Evolutionary conservation across 2,113 vertebrate species (phyloP).

Genomic region (Lasiurus borealis): DNA sequence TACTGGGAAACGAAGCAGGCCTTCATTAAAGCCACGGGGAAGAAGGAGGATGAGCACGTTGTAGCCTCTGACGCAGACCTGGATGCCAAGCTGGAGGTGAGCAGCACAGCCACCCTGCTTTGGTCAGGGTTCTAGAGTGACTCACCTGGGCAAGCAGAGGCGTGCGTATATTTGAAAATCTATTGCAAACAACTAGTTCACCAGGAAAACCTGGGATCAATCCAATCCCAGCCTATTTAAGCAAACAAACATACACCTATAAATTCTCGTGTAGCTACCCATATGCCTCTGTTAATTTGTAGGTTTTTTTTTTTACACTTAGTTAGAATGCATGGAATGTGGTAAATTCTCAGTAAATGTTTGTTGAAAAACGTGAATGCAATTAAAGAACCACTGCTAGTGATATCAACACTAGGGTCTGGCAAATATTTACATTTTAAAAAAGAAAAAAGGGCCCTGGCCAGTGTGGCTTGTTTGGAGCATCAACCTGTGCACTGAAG

Average conservation of each 20-base stretch:
- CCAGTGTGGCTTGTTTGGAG: not conserved
- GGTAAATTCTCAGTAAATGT: slow-evolving; percentile 20
- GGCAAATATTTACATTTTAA: slow-evolving; percentile 12
- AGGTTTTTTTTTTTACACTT: not conserved
- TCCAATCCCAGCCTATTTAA: not conserved
- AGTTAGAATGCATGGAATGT: not conserved
- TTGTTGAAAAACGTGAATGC: not conserved
- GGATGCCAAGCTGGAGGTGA: slow-evolving; percentile 97
- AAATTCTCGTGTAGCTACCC: not conserved
- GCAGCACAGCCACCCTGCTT: not conserved
- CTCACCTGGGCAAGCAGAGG: too few species aligned
- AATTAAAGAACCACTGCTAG: not conserved
- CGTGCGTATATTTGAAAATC: not conserved
- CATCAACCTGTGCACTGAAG: not conserved
- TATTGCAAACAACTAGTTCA: not conserved
- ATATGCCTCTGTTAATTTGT: not conserved
- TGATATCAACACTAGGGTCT: not conserved
- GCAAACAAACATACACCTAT: not conserved
- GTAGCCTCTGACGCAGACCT: slow-evolving; percentile 97
- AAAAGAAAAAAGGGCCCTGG: not conserved
- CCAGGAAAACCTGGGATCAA: not conserved
- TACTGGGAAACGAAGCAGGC: slow-evolving; percentile 99
- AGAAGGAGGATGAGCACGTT: slow-evolving; percentile 97
- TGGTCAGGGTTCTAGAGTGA: not conserved
- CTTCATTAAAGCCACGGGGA: slow-evolving; percentile 97